phyloP scores from a whole-genome alignment of 1,140 invertebrate species.

The Heliconius melpomene region DNA sequence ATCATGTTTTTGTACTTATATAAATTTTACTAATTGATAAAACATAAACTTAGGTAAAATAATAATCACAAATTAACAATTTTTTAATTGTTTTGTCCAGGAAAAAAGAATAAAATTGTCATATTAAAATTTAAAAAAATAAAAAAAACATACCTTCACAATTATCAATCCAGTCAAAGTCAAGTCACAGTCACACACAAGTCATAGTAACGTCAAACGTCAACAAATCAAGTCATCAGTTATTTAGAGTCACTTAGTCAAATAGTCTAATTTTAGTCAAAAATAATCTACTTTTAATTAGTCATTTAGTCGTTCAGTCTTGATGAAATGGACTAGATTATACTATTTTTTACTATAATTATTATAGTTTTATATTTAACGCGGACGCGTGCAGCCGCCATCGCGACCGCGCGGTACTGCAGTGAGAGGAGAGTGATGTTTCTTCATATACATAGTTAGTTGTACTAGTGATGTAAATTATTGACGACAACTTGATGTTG shows the following conservation, averaged over 20 bases:
- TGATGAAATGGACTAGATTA: slow-evolving; percentile 58
- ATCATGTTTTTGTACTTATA: too few relatives aligned
- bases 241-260: slow-evolving; percentile 36
- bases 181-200: slow-evolving; percentile 44
- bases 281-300: slow-evolving; percentile 28
- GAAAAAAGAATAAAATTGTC: too few relatives aligned
- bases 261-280: slow-evolving; percentile 15
- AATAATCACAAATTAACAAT: too few relatives aligned
- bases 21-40: too few relatives aligned
- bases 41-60: too few relatives aligned
- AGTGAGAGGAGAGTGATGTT: slow-evolving; percentile 42
- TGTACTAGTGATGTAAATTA: neutral
- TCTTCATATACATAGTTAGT: slow-evolving; percentile 53
- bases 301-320: slow-evolving; percentile 46
- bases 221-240: slow-evolving; percentile 41
- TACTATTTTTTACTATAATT: slow-evolving; percentile 44
- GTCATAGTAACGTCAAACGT: slow-evolving; percentile 37
- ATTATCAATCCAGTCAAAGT: slow-evolving; percentile 42
- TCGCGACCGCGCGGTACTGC: slow-evolving; percentile 65
- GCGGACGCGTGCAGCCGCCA: slow-evolving; percentile 62
- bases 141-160: neutral
- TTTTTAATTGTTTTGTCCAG: too few relatives aligned
- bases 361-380: slow-evolving; percentile 42
- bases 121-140: neutral
- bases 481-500: neutral